A percentile compares a stretch with the other conserved stretches of the same genome.
Evolutionary conservation across 2,113 vertebrate genomes (phyloP).

Genomic region (Melanerpes formicivorus): DNA sequence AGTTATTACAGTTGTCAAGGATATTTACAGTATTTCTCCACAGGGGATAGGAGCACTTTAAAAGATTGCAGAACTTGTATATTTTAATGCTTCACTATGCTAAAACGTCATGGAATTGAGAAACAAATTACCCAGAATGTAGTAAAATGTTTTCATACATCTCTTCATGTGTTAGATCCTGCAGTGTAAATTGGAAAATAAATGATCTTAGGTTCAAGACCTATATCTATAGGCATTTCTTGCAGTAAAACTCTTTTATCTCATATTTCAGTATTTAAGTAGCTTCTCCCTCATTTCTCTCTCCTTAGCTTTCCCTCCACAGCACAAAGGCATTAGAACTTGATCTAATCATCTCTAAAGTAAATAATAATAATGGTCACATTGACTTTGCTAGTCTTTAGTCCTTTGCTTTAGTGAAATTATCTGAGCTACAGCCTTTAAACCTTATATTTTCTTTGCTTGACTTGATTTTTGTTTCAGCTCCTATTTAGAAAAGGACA

Average conservation of each 20-base stretch:
- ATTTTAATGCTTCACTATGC: background rate
- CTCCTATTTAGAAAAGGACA: rapidly evolving
- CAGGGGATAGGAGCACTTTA: conserved; percentile 33
- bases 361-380: background rate
- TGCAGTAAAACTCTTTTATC: background rate
- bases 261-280: background rate
- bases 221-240: background rate
- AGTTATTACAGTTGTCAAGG: conserved; percentile 73
- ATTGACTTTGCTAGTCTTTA: background rate
- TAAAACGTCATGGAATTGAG: conserved; percentile 23
- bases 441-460: background rate
- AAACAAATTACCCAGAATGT: conserved; percentile 26
- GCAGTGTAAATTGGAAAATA: background rate
- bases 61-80: conserved; percentile 11
- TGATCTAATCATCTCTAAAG: background rate
- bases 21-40: conserved; percentile 61
- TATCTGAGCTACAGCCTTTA: background rate
- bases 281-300: background rate
- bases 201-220: background rate
- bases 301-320: background rate
- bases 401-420: background rate
- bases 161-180: background rate
- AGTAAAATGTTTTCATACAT: conserved; percentile 12
- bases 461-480: background rate
- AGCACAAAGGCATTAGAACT: background rate